Conservation (phyloP, 2,797 vertebrate genomes). For the Ibycter americanus region DNA sequence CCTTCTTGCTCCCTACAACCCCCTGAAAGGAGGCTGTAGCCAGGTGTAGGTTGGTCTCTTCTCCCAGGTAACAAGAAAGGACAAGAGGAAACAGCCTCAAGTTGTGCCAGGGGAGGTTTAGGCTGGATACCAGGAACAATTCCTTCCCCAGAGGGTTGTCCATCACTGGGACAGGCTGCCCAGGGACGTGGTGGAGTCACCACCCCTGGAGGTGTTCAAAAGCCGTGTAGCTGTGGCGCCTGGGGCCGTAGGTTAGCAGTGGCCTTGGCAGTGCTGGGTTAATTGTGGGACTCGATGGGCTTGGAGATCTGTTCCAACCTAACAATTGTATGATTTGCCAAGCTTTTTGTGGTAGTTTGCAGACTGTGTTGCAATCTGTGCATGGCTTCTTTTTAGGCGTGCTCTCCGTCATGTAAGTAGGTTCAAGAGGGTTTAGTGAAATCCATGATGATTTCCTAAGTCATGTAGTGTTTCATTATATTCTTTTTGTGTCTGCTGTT, state of each 20-base stretch:
- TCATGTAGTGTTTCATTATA: not conserved
- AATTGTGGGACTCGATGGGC: too few relatives aligned
- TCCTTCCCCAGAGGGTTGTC: too few relatives aligned
- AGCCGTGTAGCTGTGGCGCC: not conserved
- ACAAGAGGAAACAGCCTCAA: too few relatives aligned
- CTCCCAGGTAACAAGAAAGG: too few relatives aligned
- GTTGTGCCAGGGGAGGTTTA: too few relatives aligned
- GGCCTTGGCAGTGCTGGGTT: not conserved
- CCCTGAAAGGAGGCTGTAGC: too few relatives aligned
- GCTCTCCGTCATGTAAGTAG: not conserved
- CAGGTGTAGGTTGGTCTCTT: too few relatives aligned
- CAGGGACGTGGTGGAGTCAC: not conserved
- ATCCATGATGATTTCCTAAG: not conserved
- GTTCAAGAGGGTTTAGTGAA: not conserved
- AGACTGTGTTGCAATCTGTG: too few relatives aligned
- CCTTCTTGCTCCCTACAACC: too few relatives aligned
- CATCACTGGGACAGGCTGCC: not conserved
- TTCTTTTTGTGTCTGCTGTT: not conserved
- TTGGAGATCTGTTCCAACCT: not conserved
- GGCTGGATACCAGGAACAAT: too few relatives aligned
- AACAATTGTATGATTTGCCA: not conserved
- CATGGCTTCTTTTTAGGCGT: not conserved
- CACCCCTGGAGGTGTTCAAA: not conserved
- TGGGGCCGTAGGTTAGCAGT: not conserved
- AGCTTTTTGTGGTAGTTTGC: not conserved